phyloP scores from a whole-genome alignment of 2,888 invertebrate genomes.

The Drosophila sordidula region DNA sequence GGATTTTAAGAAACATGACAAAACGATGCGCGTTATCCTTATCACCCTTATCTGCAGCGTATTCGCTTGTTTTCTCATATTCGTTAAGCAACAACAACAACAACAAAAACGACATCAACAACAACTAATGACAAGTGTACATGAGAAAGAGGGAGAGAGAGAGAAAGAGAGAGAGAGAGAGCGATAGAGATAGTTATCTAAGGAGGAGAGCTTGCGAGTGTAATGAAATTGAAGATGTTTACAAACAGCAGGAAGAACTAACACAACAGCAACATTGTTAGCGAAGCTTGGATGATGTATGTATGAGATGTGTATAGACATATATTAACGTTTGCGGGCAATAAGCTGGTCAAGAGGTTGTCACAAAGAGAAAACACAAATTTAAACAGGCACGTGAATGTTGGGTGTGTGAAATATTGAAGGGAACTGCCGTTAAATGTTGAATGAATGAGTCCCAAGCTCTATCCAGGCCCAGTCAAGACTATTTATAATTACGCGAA shows the following conservation, averaged over 20 bases:
- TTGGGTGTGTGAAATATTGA: background rate
- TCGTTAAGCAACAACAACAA: conserved; percentile 20
- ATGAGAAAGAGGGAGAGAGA: conserved; percentile 19
- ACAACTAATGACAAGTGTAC: conserved; percentile 15
- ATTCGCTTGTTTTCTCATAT: background rate
- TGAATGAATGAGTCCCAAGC: background rate
- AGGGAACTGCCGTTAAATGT: background rate
- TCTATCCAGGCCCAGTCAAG: background rate
- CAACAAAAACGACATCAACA: conserved; percentile 20
- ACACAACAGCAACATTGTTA: conserved; percentile 19
- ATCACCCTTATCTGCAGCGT: background rate
- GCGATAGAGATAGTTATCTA: conserved; percentile 1
- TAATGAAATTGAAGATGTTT: conserved; percentile 3
- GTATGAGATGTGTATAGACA: background rate
- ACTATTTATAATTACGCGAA: too few relatives aligned
- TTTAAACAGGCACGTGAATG: background rate
- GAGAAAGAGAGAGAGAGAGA: background rate
- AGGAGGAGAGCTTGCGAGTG: conserved; percentile 10
- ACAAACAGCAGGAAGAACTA: conserved; percentile 18
- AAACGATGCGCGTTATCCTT: conserved; percentile 6
- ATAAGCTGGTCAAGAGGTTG: background rate
- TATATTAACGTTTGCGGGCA: background rate
- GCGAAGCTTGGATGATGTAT: conserved; percentile 13
- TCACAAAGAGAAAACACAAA: background rate
- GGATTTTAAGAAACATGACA: background rate